Percentiles rank a stretch among this genome's conserved stretches.
Conservation (phyloP, 2,113 vertebrate species). For the Prunella fulvescens region DNA sequence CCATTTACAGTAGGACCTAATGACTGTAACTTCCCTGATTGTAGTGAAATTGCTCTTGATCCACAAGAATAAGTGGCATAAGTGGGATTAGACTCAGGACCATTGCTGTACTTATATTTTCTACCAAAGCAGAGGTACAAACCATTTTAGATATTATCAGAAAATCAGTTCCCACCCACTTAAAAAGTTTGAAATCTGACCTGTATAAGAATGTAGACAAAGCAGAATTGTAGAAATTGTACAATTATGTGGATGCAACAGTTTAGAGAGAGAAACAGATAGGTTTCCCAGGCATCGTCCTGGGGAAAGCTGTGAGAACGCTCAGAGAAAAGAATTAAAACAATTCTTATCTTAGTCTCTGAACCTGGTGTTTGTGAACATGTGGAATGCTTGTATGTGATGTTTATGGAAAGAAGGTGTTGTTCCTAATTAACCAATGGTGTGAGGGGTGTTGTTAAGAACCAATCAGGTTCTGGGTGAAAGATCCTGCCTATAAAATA, state of each 20-base stretch:
- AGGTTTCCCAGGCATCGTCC: no score
- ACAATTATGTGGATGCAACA: not conserved
- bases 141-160: constrained; percentile 49
- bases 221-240: not conserved
- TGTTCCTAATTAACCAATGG: no score
- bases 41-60: not conserved
- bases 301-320: no score
- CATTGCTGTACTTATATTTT: not conserved
- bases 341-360: no score
- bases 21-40: not conserved
- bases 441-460: no score
- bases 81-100: not conserved
- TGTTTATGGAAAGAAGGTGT: no score
- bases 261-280: no score
- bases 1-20: not conserved
- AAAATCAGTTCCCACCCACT: constrained; percentile 18
- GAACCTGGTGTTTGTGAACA: no score
- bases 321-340: no score
- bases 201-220: not conserved
- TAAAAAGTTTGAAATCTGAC: constrained; percentile 2
- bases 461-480: no score
- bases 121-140: constrained; percentile 49
- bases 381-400: no score
- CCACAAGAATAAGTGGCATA: not conserved
- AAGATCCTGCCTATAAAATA: no score